Base-by-base conservation (phyloP, 1,140 invertebrate genomes). In the Cotesia chilonis region DNA sequence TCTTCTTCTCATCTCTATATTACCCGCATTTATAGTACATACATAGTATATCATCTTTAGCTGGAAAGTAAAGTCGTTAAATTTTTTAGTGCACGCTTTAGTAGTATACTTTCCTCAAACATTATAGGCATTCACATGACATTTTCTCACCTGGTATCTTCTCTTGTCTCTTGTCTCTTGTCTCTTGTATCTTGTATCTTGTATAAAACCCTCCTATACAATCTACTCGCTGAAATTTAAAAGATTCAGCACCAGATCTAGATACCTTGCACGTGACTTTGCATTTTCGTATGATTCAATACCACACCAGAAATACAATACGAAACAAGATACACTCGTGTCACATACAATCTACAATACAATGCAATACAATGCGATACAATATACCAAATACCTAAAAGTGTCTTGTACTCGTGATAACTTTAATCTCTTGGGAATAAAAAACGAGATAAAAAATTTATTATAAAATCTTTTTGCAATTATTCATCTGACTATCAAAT, bases 101-200 rank as follows among this genome's bases (percentile, higher is more conserved):
- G 28, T 28, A 28, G 28, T 28, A 28, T 28, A 20, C 36, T 12
- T 10, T 36, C 4, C 28, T 28, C 14, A 12, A 12, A 38, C 54
- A 63, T 63, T 41, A 35, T 35, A 60, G 59, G 6, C 4, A n/a
- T 52, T 66, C 64, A n/a, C 41, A 66, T 14, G 64, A 66, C 38
- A 52, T 7, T 66, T 66, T 66, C 38, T 66, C 64, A 28, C 7
- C 38, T 47, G 38, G 38, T 52, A 36, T 63, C n/a, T 66, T 9
- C 28, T 28, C 28, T 28, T 3, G 1, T 28, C 28, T 28, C 28
- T 28, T 28, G 28, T 28, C 28, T 28, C 28, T 28, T n/a, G n/a
- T 9, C 28, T 28, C 28, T 28, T 3, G 1, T 28, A 1, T 28
- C 28, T 28, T 28, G 28, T 28, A 1, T 28, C 28, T 17, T 17